These are phyloP conservation scores for Parasteatoda lunata DNA, from an alignment of 2,888 invertebrate genomes.

Conservation along the genomic window DNA sequence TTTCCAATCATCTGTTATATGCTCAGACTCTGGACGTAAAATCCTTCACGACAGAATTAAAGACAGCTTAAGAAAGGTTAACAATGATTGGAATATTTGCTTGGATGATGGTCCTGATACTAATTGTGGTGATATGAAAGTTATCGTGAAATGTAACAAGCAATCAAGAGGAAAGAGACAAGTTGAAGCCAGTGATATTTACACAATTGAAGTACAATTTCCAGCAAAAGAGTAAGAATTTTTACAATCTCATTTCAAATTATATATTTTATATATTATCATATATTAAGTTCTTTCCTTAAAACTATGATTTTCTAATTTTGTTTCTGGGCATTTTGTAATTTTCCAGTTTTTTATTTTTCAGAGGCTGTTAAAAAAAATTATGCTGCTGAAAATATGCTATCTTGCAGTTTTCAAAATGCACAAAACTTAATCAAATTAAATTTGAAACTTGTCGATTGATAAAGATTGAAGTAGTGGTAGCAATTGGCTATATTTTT, in stretches of 20 bases:
- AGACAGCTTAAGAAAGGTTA: conserved; percentile 90
- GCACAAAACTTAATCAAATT: too few relatives aligned
- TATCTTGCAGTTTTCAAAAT: too few relatives aligned
- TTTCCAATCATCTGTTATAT: conserved; percentile 96
- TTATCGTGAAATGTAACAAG: conserved; percentile 90
- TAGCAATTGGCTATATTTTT: too few relatives aligned
- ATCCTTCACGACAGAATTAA: conserved; percentile 92
- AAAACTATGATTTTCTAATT: background rate
- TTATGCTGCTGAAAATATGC: too few relatives aligned
- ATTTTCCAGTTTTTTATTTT: too few relatives aligned
- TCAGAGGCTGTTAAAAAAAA: too few relatives aligned
- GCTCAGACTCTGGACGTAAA: conserved; percentile 95
- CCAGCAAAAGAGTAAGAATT: conserved; percentile 88
- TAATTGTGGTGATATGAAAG: conserved; percentile 77
- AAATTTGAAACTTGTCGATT: too few relatives aligned
- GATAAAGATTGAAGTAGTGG: too few relatives aligned
- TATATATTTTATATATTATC: background rate
- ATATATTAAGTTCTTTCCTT: background rate
- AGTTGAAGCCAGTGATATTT: conserved; percentile 80
- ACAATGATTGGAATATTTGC: conserved; percentile 97
- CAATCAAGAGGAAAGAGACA: conserved; percentile 80
- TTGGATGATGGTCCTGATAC: conserved; percentile 81
- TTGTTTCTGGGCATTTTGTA: too few relatives aligned
- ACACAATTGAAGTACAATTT: conserved; percentile 86
- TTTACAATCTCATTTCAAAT: background rate